A percentile compares a stretch with the other conserved stretches of the same genome.
These are phyloP conservation scores for Trachemys scripta DNA, from an alignment of 2,113 vertebrate species.

Conservation along the genomic window DNA sequence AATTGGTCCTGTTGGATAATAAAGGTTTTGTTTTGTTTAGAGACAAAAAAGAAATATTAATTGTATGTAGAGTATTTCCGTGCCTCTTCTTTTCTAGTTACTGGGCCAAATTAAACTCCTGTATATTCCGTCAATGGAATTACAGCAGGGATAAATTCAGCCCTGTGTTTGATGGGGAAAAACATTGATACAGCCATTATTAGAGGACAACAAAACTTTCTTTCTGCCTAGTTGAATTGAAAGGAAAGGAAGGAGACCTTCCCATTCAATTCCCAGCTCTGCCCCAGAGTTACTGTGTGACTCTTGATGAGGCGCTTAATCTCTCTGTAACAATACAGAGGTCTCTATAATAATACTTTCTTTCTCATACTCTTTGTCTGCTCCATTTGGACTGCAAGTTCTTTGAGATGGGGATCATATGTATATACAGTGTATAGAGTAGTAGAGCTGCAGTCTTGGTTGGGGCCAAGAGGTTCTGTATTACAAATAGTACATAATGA, in stretches of 20 bases:
- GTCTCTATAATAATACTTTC: not conserved
- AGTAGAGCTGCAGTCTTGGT: not conserved
- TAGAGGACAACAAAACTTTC: not conserved
- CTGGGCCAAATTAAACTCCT: not conserved
- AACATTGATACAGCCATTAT: not conserved
- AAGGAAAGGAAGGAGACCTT: not conserved
- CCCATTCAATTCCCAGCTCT: not conserved
- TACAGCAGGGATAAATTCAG: not conserved
- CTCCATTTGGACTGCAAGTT: not conserved
- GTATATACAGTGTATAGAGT: not conserved
- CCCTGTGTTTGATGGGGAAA: not conserved
- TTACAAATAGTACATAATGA: not conserved
- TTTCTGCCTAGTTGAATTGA: not conserved
- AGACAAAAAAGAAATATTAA: not conserved
- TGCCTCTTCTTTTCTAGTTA: constrained; percentile 7
- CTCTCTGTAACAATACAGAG: not conserved
- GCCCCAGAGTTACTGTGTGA: not conserved
- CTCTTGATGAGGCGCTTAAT: not conserved
- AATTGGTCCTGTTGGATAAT: not conserved
- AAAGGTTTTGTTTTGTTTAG: not conserved
- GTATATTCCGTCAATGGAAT: not conserved
- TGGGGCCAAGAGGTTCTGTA: not conserved
- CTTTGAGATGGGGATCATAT: not conserved
- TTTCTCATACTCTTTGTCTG: not conserved
- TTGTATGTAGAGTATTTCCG: not conserved